Base-by-base conservation (phyloP, 2,113 vertebrate genomes). In the Heptranchias perlo region DNA sequence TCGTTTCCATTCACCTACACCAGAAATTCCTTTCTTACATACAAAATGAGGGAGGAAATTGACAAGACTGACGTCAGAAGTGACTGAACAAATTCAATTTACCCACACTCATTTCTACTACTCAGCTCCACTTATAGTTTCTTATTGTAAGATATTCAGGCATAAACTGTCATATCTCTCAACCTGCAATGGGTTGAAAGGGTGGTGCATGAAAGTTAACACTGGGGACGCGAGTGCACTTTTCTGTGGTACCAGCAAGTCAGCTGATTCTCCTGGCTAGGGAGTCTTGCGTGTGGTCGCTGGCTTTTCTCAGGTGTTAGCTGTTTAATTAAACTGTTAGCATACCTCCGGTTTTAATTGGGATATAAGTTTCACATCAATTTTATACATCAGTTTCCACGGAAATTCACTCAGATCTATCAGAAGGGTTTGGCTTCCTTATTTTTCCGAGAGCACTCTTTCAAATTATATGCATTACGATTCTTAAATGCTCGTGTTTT, bases 1-100 rank as follows among this genome's bases (percentile, higher is more conserved):
- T 84, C 78, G 87, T 89, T 93, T 95, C 97, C 96, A 97, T 39
- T 64, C 96, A 23, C 96, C 96, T 23, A 97, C 39, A 52, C 65
- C 47, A 31, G 94, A 69, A 95, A 95, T 95, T 95, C 65, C 94
- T 69, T 69, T 95, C 94, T 95, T 95, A 52, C 94, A 52, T 69
- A 69, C 47, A 67, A 95, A 95, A 95, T 35, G 62, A 94, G 39
- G 25, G 92, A 47, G 13, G 44, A 95, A 52, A 95, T 67, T 95
- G 64, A 69, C 28, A 69, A n/a, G 64, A 28, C 47, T 49, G 65
- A 95, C 14, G 13, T 69, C 65, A 69, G 39, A 52, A 35, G 44
- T 31, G 44, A 69, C 13, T 21, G 8, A 73, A 95, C 16, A 25
- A 14, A 44, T 44, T 18, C 39, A 82, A 44, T 82, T 82, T 82